Percentiles rank a stretch among this genome's conserved stretches.
Conservation (phyloP, 1,140 invertebrate genomes). For the Solen grandis region DNA sequence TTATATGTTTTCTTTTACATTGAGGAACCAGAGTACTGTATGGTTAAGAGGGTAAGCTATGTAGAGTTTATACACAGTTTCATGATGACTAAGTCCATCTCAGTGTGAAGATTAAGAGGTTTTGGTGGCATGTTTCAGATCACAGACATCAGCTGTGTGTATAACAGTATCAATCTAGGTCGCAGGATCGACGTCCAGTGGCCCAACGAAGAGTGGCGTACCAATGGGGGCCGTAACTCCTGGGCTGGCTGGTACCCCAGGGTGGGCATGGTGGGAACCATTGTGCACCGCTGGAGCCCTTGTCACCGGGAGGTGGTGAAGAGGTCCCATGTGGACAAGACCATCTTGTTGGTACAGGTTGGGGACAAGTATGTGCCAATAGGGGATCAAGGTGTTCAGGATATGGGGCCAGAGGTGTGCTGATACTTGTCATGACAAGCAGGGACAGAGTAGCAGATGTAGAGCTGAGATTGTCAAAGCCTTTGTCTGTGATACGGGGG, state of each 20-base stretch:
- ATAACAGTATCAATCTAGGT: conserved; percentile 94
- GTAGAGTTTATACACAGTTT: too few relatives aligned
- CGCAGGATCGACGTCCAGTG: conserved; percentile 94
- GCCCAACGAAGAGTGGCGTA: conserved; percentile 93
- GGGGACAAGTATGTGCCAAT: conserved; percentile 96
- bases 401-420: conserved; percentile 87
- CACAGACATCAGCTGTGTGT: conserved; percentile 89
- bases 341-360: conserved; percentile 94
- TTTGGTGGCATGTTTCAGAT: conserved; percentile 82
- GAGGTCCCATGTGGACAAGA: conserved; percentile 94
- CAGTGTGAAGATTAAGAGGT: too few relatives aligned
- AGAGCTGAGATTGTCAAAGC: too few relatives aligned
- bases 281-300: conserved; percentile 95
- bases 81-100: too few relatives aligned
- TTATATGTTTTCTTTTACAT: too few relatives aligned
- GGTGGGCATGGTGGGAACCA: conserved; percentile 94
- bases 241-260: conserved; percentile 95
- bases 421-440: too few relatives aligned
- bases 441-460: too few relatives aligned
- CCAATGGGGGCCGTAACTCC: conserved; percentile 90
- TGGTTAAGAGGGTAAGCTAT: too few relatives aligned
- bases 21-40: too few relatives aligned
- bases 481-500: too few relatives aligned
- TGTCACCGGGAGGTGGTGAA: conserved; percentile 92
- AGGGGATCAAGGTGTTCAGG: conserved; percentile 91